A percentile compares a stretch with the other conserved stretches of the same genome.
phyloP scores from a whole-genome alignment of 1,140 invertebrate genomes.

The Drosophila triauraria region DNA sequence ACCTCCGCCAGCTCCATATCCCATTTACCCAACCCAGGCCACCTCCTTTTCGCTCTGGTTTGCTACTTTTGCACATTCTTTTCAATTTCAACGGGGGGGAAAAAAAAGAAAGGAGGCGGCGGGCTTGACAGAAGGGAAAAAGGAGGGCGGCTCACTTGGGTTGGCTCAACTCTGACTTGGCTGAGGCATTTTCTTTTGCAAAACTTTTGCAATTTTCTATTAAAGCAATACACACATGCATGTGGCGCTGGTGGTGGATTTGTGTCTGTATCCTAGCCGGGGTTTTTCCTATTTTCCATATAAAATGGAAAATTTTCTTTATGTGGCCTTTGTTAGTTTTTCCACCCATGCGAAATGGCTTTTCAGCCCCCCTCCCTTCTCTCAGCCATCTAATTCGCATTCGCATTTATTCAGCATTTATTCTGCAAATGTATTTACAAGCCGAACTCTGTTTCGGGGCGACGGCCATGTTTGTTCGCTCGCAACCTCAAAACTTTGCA shows the following conservation, averaged over 20 bases:
- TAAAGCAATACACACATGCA: slow-evolving; percentile 79
- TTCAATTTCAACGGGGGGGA: slow-evolving; percentile 66
- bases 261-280: slow-evolving; percentile 49
- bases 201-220: slow-evolving; percentile 84
- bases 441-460: slow-evolving; percentile 40
- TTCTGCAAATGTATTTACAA: slow-evolving; percentile 80
- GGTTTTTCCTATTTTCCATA: slow-evolving; percentile 60
- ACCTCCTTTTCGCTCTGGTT: slow-evolving; percentile 39
- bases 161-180: slow-evolving; percentile 63
- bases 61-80: slow-evolving; percentile 83
- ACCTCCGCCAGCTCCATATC: slow-evolving; percentile 8
- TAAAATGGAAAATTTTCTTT: slow-evolving; percentile 82
- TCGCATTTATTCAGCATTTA: slow-evolving; percentile 66
- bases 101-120: not conserved
- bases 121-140: slow-evolving; percentile 8
- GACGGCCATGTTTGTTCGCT: slow-evolving; percentile 70
- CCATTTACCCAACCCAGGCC: not conserved
- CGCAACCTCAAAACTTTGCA: slow-evolving; percentile 78
- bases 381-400: slow-evolving; percentile 13
- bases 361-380: not conserved
- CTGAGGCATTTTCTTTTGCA: slow-evolving; percentile 81
- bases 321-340: slow-evolving; percentile 81
- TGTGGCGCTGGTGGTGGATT: slow-evolving; percentile 50
- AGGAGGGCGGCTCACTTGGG: slow-evolving; percentile 46
- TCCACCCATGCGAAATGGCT: slow-evolving; percentile 53